Evolutionary conservation across 2,888 invertebrate species (phyloP).

Genomic region (Argyresthia goedartella): DNA sequence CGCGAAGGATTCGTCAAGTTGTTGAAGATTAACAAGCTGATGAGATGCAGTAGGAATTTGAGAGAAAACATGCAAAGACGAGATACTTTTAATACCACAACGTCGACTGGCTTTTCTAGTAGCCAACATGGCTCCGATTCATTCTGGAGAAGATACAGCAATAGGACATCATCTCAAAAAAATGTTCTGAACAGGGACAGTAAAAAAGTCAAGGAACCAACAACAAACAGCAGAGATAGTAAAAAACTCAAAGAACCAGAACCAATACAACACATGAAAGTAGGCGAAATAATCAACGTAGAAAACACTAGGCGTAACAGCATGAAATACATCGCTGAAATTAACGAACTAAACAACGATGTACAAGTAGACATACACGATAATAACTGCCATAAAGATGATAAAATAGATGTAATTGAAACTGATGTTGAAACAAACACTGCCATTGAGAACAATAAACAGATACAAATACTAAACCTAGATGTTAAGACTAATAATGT

Average conservation of each 20-base stretch:
- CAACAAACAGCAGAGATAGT: no score
- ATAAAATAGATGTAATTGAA: slow-evolving; percentile 2
- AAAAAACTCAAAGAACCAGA: slow-evolving; percentile 19
- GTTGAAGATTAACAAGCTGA: slow-evolving; percentile 60
- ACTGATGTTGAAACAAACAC: slow-evolving; percentile 17
- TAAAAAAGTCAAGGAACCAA: slow-evolving; percentile 39
- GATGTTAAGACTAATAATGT: slow-evolving; percentile 63
- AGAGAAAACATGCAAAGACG: slow-evolving; percentile 72
- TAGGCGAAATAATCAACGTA: slow-evolving; percentile 56
- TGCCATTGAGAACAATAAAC: slow-evolving; percentile 58
- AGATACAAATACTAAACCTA: slow-evolving; percentile 65
- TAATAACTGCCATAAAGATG: slow-evolving; percentile 12
- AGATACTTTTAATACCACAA: slow-evolving; percentile 76
- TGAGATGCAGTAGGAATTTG: slow-evolving; percentile 50
- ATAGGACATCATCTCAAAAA: slow-evolving; percentile 54
- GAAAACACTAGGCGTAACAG: slow-evolving; percentile 61
- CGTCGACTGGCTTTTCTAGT: slow-evolving; percentile 71
- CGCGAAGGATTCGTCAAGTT: slow-evolving; percentile 83
- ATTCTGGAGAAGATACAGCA: slow-evolving; percentile 74
- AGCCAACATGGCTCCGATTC: slow-evolving; percentile 72
- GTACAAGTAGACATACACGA: slow-evolving; percentile 36
- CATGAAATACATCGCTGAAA: slow-evolving; percentile 55
- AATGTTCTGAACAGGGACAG: slow-evolving; percentile 44
- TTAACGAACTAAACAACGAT: slow-evolving; percentile 38
- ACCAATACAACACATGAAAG: slow-evolving; percentile 41